A percentile compares a stretch with the other conserved stretches of the same genome.
Evolutionary conservation across 2,888 invertebrate genomes (phyloP).

Genomic region (Sphinx pinastri): DNA sequence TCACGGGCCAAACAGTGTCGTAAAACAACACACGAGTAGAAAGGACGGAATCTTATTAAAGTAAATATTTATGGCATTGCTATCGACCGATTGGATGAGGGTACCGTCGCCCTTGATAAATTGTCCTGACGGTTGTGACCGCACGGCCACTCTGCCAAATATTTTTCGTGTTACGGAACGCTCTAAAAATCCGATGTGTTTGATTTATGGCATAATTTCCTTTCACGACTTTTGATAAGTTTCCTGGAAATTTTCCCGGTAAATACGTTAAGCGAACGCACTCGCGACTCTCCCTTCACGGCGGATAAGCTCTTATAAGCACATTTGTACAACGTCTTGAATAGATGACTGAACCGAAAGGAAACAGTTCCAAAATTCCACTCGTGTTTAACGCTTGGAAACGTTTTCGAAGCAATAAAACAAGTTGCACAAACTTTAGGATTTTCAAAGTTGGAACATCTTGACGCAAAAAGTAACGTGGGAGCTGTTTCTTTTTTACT

Average conservation of each 20-base stretch:
- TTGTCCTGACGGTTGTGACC: conserved; percentile 74
- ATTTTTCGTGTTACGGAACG: conserved; percentile 72
- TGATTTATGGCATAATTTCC: conserved; percentile 75
- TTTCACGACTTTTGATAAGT: conserved; percentile 66
- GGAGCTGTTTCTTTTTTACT: conserved; percentile 73
- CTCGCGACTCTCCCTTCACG: conserved; percentile 33
- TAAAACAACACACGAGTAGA: conserved; percentile 79
- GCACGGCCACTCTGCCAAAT: conserved; percentile 70
- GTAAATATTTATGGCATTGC: conserved; percentile 83
- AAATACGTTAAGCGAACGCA: conserved; percentile 37
- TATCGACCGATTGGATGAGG: conserved; percentile 82
- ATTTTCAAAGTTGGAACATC: conserved; percentile 73
- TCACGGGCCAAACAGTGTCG: conserved; percentile 73
- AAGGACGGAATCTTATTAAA: conserved; percentile 83
- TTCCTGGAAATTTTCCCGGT: conserved; percentile 49
- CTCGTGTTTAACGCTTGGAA: conserved; percentile 53
- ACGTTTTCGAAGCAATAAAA: conserved; percentile 55
- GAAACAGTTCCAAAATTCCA: conserved; percentile 48
- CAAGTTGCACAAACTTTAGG: conserved; percentile 59
- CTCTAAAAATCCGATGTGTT: conserved; percentile 68
- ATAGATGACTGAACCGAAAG: conserved; percentile 37
- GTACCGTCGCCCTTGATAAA: conserved; percentile 79
- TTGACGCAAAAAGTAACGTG: conserved; percentile 67
- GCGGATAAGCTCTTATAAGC: neutral
- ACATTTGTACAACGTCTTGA: conserved; percentile 32